Evolutionary conservation across 92 coral and sea anemone species (phyloP).

Genomic region (Phenganax subtilis): DNA sequence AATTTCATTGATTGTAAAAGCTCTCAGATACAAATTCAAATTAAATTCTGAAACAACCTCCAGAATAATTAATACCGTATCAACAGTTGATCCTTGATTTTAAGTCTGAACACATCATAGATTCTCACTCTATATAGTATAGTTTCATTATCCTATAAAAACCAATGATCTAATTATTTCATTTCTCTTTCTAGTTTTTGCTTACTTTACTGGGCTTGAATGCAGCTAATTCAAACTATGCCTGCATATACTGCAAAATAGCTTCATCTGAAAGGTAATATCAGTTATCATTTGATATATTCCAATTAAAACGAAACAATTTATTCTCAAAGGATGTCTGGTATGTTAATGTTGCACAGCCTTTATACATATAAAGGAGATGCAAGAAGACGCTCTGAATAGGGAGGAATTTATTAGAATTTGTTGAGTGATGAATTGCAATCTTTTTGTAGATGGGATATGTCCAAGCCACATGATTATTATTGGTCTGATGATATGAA

Average conservation of each 20-base stretch:
- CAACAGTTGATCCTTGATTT: no score
- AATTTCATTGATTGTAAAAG: neutral
- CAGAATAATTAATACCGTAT: no score
- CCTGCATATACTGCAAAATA: constrained; percentile 18
- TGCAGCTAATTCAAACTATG: constrained; percentile 20
- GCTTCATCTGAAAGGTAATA: constrained; percentile 9
- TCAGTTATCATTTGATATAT: neutral
- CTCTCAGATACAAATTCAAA: neutral
- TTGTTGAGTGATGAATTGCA: neutral
- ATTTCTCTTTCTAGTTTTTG: constrained; percentile 10
- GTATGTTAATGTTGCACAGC: neutral
- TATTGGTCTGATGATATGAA: constrained; percentile 31
- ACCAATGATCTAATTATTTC: neutral
- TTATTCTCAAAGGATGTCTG: neutral
- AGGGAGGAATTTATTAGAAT: no score
- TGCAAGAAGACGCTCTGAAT: no score
- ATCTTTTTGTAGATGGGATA: constrained; percentile 48
- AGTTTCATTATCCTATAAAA: neutral
- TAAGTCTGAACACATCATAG: no score
- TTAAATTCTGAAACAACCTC: constrained; percentile 1
- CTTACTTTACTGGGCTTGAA: constrained; percentile 25
- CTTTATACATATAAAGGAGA: no score
- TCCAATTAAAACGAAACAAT: neutral
- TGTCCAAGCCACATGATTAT: constrained; percentile 43
- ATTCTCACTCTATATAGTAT: neutral